Percentiles rank a stretch among this genome's conserved stretches.
phyloP scores from a whole-genome alignment of 2,888 invertebrate genomes.

The Campoletis raptor region DNA sequence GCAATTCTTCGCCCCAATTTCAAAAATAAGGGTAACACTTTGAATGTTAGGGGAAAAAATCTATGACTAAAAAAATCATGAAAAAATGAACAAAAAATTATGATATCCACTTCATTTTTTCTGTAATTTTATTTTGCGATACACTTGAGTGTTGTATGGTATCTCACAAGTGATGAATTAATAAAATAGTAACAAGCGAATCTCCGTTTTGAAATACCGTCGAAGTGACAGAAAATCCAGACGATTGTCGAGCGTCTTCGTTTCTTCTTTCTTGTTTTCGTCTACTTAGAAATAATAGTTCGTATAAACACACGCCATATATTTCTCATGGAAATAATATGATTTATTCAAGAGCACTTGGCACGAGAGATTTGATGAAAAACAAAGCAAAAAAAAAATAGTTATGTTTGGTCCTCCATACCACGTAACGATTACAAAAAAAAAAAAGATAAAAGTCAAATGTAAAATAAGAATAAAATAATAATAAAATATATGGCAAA shows the following conservation, averaged over 20 bases:
- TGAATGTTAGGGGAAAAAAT: no score
- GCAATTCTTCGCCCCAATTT: no score
- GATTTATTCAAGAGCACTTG: constrained; percentile 45
- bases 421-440: constrained; percentile 70
- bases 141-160: constrained; percentile 4
- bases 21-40: no score
- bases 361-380: constrained; percentile 62
- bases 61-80: neutral
- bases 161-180: neutral
- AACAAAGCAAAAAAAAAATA: constrained; percentile 65
- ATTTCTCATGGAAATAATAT: constrained; percentile 53
- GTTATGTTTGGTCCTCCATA: constrained; percentile 74
- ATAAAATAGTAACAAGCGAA: constrained; percentile 1
- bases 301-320: constrained; percentile 44
- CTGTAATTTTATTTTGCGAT: constrained; percentile 23
- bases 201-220: neutral
- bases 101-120: constrained; percentile 2
- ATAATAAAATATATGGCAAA: constrained; percentile 32
- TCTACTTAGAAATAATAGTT: constrained; percentile 30
- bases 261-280: neutral
- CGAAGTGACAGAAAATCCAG: neutral
- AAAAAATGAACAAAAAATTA: neutral
- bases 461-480: constrained; percentile 19
- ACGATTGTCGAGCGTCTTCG: neutral
- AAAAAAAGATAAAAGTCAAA: constrained; percentile 43